phyloP scores from a whole-genome alignment of 2,888 invertebrate genomes.

The Cantharis rustica region DNA sequence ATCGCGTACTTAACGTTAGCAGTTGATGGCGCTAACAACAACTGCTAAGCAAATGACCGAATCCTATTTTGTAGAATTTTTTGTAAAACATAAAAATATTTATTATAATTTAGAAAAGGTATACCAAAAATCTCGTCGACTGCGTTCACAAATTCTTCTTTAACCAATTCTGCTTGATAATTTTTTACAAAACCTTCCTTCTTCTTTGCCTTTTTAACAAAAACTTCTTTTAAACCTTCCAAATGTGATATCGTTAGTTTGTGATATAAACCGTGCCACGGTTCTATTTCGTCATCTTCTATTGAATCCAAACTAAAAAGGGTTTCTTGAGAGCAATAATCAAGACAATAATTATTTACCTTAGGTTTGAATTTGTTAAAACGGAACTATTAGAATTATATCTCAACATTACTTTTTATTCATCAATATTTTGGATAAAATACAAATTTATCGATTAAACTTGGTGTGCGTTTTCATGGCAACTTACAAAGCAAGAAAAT shows the following conservation, averaged over 20 bases:
- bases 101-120: no score
- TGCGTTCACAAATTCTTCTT: constrained; percentile 50
- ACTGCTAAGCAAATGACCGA: no score
- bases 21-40: no score
- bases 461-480: neutral
- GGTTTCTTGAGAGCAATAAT: neutral
- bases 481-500: neutral
- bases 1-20: no score
- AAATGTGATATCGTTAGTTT: constrained; percentile 41
- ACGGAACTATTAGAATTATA: neutral
- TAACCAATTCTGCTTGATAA: constrained; percentile 27
- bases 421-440: neutral
- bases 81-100: no score
- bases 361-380: constrained; percentile 18
- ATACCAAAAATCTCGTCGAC: constrained; percentile 49
- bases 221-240: constrained; percentile 37
- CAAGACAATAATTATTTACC: constrained; percentile 7
- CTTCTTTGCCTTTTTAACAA: constrained; percentile 34
- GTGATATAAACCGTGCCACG: constrained; percentile 42
- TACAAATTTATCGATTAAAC: constrained; percentile 17
- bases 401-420: constrained; percentile 7
- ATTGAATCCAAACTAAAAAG: constrained; percentile 39
- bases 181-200: constrained; percentile 8
- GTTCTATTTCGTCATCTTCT: constrained; percentile 34
- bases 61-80: no score